Evolutionary conservation across 2,797 vertebrate genomes (phyloP), one percentile per base, ranked within the genome.

Genomic region (Mallotus villosus): DNA sequence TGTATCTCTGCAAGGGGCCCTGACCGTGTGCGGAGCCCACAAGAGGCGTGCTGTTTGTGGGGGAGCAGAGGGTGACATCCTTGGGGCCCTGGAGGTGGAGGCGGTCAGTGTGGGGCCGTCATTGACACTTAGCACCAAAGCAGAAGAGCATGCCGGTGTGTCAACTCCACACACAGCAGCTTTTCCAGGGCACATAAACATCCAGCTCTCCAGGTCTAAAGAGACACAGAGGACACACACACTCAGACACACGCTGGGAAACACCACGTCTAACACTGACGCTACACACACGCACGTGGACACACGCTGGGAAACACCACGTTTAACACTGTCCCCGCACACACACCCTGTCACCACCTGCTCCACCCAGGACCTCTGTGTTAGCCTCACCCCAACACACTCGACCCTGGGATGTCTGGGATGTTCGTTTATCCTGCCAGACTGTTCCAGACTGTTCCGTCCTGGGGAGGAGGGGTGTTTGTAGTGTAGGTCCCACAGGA

Each of bases 101-200:
- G 60, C 72, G 77, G 73, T 17, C 77, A 74, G 41, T 61, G 55
- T 72, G 75, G 55, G 34, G 70, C 74, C 71, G 77, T 87, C 83
- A 62, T 63, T 57, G 75, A 69, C 53, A 29, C 80, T 88, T 76
- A 84, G 64, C 66, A 72, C 74, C 7, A 6, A 73, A 77, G 70
- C 77, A 82, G 86, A 86, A 81, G 73, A 67, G 82, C 69, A 25
- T 63, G 78, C 77, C 78, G 78, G 81, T 80, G 75, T 76, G 76
- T 79, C 80, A 78, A 86, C 82, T 80, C 74, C 57, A 24, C 63
- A 41, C 67, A 53, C 71, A 59, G 62, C 65, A 71, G 64, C 68
- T 46, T 24, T 41, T 55, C 68, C 57, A 71, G 65, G 19, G 71
- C 73, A 78, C 70, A 71, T 69, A 77, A 53, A 68, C 63, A 63